Conservation (phyloP, 2,888 invertebrate genomes). For the Eulithis testata region DNA sequence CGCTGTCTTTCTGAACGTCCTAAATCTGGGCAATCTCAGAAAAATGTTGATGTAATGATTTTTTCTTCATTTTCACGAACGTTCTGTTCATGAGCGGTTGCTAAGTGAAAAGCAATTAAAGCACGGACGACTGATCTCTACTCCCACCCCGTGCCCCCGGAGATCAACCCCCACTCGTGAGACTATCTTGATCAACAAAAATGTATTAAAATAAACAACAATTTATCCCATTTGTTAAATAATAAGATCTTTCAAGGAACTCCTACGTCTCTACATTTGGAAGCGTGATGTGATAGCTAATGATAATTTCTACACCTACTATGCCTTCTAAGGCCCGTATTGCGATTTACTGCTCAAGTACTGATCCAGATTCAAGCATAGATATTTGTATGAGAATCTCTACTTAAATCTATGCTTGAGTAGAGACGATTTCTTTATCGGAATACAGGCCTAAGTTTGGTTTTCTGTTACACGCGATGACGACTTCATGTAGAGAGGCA, state of each 20-base stretch:
- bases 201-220: constrained; percentile 66
- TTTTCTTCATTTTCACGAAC: constrained; percentile 81
- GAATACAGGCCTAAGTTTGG: too few species aligned
- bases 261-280: not conserved
- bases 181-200: constrained; percentile 74
- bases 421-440: too few species aligned
- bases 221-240: constrained; percentile 42
- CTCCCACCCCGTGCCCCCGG: constrained; percentile 54
- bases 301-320: too few species aligned
- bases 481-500: too few species aligned
- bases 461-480: too few species aligned
- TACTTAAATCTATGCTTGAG: too few species aligned
- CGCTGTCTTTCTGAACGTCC: constrained; percentile 77
- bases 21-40: constrained; percentile 83
- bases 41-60: constrained; percentile 84
- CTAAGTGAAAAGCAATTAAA: constrained; percentile 85
- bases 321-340: too few species aligned
- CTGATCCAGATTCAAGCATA: too few species aligned
- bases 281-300: not conserved
- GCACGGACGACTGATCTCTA: constrained; percentile 84
- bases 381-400: too few species aligned
- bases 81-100: constrained; percentile 83
- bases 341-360: too few species aligned
- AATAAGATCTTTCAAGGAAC: constrained; percentile 37
- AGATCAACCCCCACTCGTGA: constrained; percentile 52